phyloP scores from a whole-genome alignment of 2,888 invertebrate genomes.

The Plebejus melissa region DNA sequence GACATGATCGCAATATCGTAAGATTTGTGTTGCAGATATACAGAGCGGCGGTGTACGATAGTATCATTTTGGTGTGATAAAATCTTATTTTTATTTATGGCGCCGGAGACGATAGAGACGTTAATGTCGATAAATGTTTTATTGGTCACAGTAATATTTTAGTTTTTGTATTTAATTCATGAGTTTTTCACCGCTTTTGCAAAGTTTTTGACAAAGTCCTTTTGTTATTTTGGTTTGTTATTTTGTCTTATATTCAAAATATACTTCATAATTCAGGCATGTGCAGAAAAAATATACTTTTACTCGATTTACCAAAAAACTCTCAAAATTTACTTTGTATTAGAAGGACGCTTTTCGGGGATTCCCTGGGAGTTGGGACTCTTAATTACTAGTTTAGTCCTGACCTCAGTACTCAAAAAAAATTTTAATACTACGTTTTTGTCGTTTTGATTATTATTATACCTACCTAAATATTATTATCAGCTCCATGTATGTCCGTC shows the following conservation, averaged over 20 bases:
- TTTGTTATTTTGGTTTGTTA: too few relatives aligned
- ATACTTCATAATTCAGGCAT: too few relatives aligned
- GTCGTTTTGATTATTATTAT: background rate
- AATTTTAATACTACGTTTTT: background rate
- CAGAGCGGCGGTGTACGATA: background rate
- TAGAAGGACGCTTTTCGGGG: too few relatives aligned
- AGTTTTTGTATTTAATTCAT: background rate
- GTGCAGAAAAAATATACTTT: too few relatives aligned
- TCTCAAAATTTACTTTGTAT: too few relatives aligned
- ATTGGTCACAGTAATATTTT: background rate
- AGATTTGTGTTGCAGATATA: conserved; percentile 38
- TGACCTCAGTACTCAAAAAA: too few relatives aligned
- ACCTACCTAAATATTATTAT: background rate
- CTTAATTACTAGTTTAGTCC: too few relatives aligned
- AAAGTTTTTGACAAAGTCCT: too few relatives aligned
- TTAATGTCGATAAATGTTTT: background rate
- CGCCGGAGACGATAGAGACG: background rate
- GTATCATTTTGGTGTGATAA: conserved; percentile 21
- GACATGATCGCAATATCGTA: conserved; percentile 49
- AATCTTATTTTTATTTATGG: background rate
- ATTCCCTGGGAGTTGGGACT: too few relatives aligned
- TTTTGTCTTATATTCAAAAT: too few relatives aligned
- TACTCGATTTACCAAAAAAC: too few relatives aligned
- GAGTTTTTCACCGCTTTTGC: background rate
- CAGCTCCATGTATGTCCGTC: conserved; percentile 8